Evolutionary conservation across 2,113 vertebrate genomes (phyloP), one percentile per base, ranked within the genome.

Genomic region (Chaetodon auriga): DNA sequence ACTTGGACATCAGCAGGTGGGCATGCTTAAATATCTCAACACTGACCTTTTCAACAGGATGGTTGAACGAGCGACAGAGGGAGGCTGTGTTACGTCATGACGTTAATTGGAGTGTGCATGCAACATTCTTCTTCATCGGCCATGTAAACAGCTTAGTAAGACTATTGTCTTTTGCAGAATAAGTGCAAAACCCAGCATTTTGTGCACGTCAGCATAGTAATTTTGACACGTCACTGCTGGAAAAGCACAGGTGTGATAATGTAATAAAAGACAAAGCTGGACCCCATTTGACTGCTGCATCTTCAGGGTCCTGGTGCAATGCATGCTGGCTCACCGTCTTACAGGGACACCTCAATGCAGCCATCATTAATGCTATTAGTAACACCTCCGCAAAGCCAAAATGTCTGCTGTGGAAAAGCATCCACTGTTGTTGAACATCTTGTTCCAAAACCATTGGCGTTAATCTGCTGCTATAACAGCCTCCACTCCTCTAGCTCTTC

Each of bases 391-490:
- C 43, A 30, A 68, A 75, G 30, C 35, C 49, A 57, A 55, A 43
- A 64, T 36, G 38, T 64, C 25, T 36, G 58, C n/a, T 30, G 21
- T 38, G 43, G 8, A 74, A 66, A 81, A 49, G 14, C 43, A 46
- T 30, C 30, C 30, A 30, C 38, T 62, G 35, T 25, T 46, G 36
- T 58, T 61, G 16, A n/a, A 45, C 12, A 54, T 3, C 19, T 38
- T 1, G 48, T 48, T 54, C 18, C 1, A 16, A 19, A 76, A 63
- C 19, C 12, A 45, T 48, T 1, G 38, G 21, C 51, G 16, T 73
- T 68, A 61, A 41, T 61, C 45, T 61, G 19, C 38, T 41, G 7
- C 21, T 55, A 1, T 41, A 25, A 25, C 25, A 49, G 51, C 41
- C 16, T 49, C 49, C 54, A 10, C 75, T 58, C 43, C 16, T 68